Conservation (phyloP, 2,888 invertebrate genomes). For the Leucozona laternaria region DNA sequence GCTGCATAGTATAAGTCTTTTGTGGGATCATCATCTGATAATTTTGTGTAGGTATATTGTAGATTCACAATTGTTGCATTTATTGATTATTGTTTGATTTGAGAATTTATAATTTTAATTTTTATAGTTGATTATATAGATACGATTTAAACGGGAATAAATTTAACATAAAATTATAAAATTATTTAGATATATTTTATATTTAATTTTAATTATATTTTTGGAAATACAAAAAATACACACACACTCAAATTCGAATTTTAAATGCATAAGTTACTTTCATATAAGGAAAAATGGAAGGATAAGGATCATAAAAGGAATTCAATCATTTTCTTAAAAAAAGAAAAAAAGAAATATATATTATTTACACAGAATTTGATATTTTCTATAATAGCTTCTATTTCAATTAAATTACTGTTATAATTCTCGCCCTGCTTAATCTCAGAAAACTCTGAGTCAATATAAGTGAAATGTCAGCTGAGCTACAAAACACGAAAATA, state of each 20-base stretch:
- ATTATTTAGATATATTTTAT: neutral
- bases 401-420: too few species aligned
- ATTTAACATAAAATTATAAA: conserved; percentile 52
- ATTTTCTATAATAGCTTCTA: neutral
- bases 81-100: conserved; percentile 37
- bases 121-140: conserved; percentile 33
- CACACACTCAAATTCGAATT: neutral
- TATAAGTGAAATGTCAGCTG: too few species aligned
- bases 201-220: neutral
- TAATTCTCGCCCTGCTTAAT: too few species aligned
- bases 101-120: conserved; percentile 33
- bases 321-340: neutral
- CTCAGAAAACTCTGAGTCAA: too few species aligned
- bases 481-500: too few species aligned
- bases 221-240: neutral
- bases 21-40: conserved; percentile 85
- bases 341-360: too few species aligned
- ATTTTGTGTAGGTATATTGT: neutral
- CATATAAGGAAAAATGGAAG: neutral
- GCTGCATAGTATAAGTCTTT: conserved; percentile 97
- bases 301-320: neutral
- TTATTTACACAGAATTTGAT: neutral
- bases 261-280: neutral
- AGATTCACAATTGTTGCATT: conserved; percentile 30
- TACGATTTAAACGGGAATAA: conserved; percentile 33